Base-by-base conservation (phyloP, 2,888 invertebrate species). In the Lepidocyrtoides sp. region DNA sequence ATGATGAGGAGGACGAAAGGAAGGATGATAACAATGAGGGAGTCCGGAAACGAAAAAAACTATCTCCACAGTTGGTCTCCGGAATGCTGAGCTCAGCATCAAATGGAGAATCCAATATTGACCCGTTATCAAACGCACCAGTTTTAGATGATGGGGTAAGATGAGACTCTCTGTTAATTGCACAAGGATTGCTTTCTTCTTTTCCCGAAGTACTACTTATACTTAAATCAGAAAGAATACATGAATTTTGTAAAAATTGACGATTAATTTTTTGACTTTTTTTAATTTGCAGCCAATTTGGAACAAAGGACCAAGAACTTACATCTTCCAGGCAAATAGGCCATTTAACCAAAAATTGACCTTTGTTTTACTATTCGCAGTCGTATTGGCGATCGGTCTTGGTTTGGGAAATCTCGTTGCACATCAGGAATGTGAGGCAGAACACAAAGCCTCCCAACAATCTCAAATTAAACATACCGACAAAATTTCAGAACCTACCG, bases 81-180 rank as follows among this genome's bases (percentile, higher is more conserved):
- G 85, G 69, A 26, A 29, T 60, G 26, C 77, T 36, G 57, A 89
- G 91, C 54, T 86, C 90, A 4, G 81, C 77, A 10, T 91, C 92
- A 8, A 79, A 57, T 57, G 72, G 63, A n/a, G 89, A 84, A 12
- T 89, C 89, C 1, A 82, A 29, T 17, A 91, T 77, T 8, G 94
- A 94, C 85, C 87, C 87, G n/a, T 84, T 92, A 17, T 94, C 93
- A 3, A 92, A 93, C 88, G 94, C 92, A 51, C 92, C 94, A 14
- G 94, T 94, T 63, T 79, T 94, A n/a, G 94, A 94, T 75, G 94
- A 94, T 63, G 94, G 94, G 92, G 94, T 94, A 93, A 92, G 87
- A 8, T 60, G 54, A 36, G 72, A 83, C 44, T 32, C 8, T 4
- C 26, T n/a, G n/a, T n/a, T 66, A 66, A 66, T 12, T 14, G 4